Percentiles rank a stretch among this genome's conserved stretches.
These are phyloP conservation scores for Brachypteracias leptosomus DNA, from an alignment of 2,113 vertebrate genomes.

Conservation along the genomic window DNA sequence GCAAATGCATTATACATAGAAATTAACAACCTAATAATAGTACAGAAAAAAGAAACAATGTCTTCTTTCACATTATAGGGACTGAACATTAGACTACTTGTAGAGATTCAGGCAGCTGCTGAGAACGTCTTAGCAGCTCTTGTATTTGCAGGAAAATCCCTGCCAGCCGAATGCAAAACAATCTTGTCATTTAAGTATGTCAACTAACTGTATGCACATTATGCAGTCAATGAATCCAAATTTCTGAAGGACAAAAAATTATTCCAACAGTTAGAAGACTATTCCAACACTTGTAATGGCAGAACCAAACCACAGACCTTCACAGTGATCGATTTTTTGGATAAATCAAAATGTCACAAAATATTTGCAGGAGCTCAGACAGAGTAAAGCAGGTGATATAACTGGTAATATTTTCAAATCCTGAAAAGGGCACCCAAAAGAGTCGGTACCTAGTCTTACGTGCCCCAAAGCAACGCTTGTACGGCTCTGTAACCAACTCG, in stretches of 20 bases:
- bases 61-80: constrained; percentile 25
- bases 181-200: neutral
- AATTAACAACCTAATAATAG: neutral
- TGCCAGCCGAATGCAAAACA: neutral
- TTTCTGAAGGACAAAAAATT: neutral
- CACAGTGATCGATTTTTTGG: neutral
- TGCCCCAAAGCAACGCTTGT: neutral
- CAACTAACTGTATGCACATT: neutral
- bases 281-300: neutral
- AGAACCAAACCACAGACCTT: neutral
- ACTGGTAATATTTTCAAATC: neutral
- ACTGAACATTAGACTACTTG: constrained; percentile 18
- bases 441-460: neutral
- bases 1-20: neutral
- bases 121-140: constrained; percentile 18
- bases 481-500: neutral
- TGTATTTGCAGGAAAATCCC: constrained; percentile 2
- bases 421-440: neutral
- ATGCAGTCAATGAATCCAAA: neutral
- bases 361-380: neutral
- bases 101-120: constrained; percentile 11
- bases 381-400: neutral
- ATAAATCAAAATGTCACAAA: neutral
- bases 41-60: constrained; percentile 17
- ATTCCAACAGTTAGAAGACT: neutral